Percentiles rank a stretch among this genome's conserved stretches.
Conservation (phyloP, 2,797 vertebrate species). For the Intellagama lesueurii region DNA sequence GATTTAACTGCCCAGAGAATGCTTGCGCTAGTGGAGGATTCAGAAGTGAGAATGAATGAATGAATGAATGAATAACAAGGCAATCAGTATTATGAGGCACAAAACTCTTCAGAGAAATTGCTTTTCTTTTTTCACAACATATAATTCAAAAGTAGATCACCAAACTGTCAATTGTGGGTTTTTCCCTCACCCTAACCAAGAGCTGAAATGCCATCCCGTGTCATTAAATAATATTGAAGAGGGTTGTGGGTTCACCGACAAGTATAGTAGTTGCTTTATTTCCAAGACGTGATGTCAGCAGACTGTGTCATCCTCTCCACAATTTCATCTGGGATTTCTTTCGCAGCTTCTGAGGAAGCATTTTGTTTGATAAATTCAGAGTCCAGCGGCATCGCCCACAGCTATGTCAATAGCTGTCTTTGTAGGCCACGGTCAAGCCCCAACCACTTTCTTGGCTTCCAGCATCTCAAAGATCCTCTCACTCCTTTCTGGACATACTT, state of each 20-base stretch:
- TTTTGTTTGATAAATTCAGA: constrained; percentile 36
- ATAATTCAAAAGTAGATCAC: background rate
- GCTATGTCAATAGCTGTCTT: background rate
- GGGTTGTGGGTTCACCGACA: rapidly evolving
- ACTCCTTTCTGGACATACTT: background rate
- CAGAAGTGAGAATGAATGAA: no score
- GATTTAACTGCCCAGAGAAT: background rate
- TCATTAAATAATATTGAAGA: background rate
- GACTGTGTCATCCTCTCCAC: background rate
- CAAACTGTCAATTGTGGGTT: background rate
- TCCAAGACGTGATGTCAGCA: constrained; percentile 41
- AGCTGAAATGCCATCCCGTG: background rate
- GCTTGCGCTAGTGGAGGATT: background rate
- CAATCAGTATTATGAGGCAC: background rate
- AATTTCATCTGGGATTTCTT: constrained; percentile 26
- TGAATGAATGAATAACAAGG: no score
- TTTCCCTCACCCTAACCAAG: background rate
- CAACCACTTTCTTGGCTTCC: background rate
- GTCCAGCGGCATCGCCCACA: background rate
- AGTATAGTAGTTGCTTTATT: constrained; percentile 11
- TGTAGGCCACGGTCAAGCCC: rapidly evolving
- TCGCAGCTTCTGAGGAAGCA: constrained; percentile 17
- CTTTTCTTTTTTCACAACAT: background rate
- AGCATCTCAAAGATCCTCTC: background rate
- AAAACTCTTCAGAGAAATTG: background rate